These are phyloP conservation scores for Fragum fragum DNA, from an alignment of 2,888 invertebrate species.

Conservation along the genomic window DNA sequence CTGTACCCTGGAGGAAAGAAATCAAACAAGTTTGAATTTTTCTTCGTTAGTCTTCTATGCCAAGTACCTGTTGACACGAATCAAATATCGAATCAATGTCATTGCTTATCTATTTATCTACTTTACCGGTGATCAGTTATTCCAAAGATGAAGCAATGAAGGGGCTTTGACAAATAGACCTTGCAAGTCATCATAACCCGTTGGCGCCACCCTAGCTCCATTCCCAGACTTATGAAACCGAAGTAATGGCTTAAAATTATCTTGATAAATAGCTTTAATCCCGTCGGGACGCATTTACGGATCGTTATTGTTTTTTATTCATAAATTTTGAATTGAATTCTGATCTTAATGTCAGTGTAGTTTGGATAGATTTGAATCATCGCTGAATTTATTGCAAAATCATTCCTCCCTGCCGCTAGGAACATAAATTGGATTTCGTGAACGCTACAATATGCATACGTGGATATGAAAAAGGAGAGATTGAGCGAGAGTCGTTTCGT, in stretches of 20 bases:
- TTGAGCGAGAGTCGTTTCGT: slow-evolving; percentile 8
- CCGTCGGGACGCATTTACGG: slow-evolving; percentile 18
- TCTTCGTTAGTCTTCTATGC: no score
- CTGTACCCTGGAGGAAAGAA: no score
- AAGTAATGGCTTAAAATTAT: slow-evolving; percentile 27
- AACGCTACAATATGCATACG: slow-evolving; percentile 13
- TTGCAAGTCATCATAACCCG: slow-evolving; percentile 23
- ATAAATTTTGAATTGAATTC: slow-evolving; percentile 34
- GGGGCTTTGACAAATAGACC: slow-evolving; percentile 31
- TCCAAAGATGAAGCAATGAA: slow-evolving; percentile 4
- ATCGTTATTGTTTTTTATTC: slow-evolving; percentile 33
- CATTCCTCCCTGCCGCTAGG: slow-evolving; percentile 8
- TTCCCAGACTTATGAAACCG: slow-evolving; percentile 22
- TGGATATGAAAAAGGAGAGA: slow-evolving; percentile 12
- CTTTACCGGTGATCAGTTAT: neutral
- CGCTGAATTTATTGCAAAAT: slow-evolving; percentile 25
- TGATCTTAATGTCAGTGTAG: slow-evolving; percentile 32
- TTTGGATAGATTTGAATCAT: slow-evolving; percentile 26
- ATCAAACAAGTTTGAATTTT: no score
- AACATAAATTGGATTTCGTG: slow-evolving; percentile 15
- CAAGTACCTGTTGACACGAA: neutral
- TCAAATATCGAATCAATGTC: neutral
- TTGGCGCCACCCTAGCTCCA: slow-evolving; percentile 21
- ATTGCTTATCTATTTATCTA: slow-evolving; percentile 3
- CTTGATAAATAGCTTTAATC: slow-evolving; percentile 32